Base-by-base conservation (phyloP, 2,113 vertebrate genomes). In the Onychostoma macrolepis region DNA sequence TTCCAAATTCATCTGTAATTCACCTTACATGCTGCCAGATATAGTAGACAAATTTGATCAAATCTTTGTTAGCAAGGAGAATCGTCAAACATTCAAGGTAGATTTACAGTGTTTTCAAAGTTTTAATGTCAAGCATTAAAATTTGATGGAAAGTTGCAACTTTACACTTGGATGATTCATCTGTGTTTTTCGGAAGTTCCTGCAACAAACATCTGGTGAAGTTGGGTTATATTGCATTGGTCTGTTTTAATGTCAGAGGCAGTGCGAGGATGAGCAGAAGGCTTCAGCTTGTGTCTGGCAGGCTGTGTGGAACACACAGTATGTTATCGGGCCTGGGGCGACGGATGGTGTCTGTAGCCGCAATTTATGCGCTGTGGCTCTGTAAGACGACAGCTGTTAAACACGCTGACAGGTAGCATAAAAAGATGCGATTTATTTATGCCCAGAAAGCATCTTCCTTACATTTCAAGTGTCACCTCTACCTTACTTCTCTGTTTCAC, bases 381-480 rank as follows among this genome's bases (percentile, higher is more conserved):
- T 56, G 38, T 30, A 75, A 82, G 85, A 71, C 45, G 85, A 80
- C 76, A 89, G 85, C 84, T 85, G 85, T 86, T 80, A 58, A 83
- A 72, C 77, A 50, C 21, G 41, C 78, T 88, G 74, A 87, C 84
- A 83, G 85, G 80, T 90, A 75, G 41, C 74, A 69, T 85, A 77
- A 80, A 85, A 74, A 81, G 33, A 75, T 83, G 72, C 85, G 78
- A 48, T 88, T 89, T 86, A 85, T 86, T 74, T 83, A 45, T 81
- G 10, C 65, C 86, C 53, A 67, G 67, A 63, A 79, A 83, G 48
- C 30, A 28, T 77, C 78, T 58, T 79, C 50, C 45, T 72, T 45
- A 65, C 33, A 76, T 67, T 53, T 43, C 36, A 78, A 30, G 53
- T 84, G 36, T 83, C 79, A 84, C 65, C 41, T 78, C 28, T 33